Base-by-base conservation (phyloP, 2,888 invertebrate species). In the Odontomyia ornata region DNA sequence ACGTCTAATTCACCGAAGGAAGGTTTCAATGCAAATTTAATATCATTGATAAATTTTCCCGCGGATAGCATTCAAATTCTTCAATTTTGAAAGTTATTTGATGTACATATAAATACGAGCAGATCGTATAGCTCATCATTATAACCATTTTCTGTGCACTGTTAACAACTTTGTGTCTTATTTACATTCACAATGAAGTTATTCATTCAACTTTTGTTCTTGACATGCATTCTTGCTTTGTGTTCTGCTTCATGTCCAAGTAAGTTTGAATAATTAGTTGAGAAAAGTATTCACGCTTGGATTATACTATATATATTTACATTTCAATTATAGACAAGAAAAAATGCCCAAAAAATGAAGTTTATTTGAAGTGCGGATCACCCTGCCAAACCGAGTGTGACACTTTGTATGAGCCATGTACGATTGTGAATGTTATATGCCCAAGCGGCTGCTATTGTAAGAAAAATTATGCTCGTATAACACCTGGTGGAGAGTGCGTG, bases 391-490 rank as follows among this genome's bases (percentile, higher is more conserved):
- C 83, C 1, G 80, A 81, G 67, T 86, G 86, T 64, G 81, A 81
- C n/a, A 85, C 83, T 18, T 79, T 86, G 56, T 80, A 81, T 0
- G 1, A 85, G 65, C 81, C 82, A 0, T 86, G 86, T 13, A 36
- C 79, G 0, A 82, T 86, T 0, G 46, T 21, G 0, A 76, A 85
- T 65, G 78, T 84, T 0, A 80, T 81, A 25, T 86, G 86, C 13
- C 84, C 84, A 1, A 83, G 84, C 76, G 85, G 82, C 21, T 86
- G 86, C 79, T 86, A 86, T 71, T 86, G 86, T 76, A 80, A 80
- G 9, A 52, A 82, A 1, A 83, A 83, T 0, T 85, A 78, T 73
- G 86, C 85, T 1, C 83, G 86, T 1, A 47, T 84, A 75, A 21
- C 47, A 23, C 36, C 77, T 0, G 18, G 28, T 0, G 81, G 82